Evolutionary conservation across 30 jellyfish, hydroid and myxozoan genomes (phyloP), one percentile per base, ranked within the genome.

Genomic region (Morbakka virulenta): DNA sequence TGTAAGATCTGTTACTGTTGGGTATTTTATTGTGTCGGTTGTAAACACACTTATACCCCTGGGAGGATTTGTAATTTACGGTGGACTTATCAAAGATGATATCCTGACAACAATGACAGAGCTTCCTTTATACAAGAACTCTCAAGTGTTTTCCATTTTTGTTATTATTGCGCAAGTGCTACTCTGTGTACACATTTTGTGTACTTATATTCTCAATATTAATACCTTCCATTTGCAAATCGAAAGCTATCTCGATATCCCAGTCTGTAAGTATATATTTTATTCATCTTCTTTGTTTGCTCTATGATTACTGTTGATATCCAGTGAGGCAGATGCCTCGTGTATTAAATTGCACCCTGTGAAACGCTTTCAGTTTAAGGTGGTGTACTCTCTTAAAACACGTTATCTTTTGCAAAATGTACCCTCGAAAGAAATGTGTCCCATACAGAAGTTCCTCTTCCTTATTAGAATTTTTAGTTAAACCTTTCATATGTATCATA

Each of bases 181-280:
- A 69, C 86, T 93, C 9, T 86, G 99, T 53, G 96, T 89, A 20
- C 99, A 93, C 62, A 93, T 93, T 50, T 79, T 93, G 3, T 81
- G 95, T 41, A 95, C 99, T 14, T 93, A 84, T 74, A 89, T 93
- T 23, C 77, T 93, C 84, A 83, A 88, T 34, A 74, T 93, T 85
- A 93, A 93, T 51, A 96, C 99, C 0, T 95, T 93, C 30, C 71
- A 87, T 21, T 96, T 79, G 84, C 99, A 93, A 61, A 26, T 93
- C 76, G 99, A 93, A 71, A 90, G 92, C 0, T 85, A 88, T 26
- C 74, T 93, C 41, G 87, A 94, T 17, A 82, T 95, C 3, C 99
- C 99, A 4, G 53, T 89, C 63, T 51, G 99, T 93, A 83, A 79
- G 98, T 85, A 41, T 41, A n/a, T n/a, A 33, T 1, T 27, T 29